Evolutionary conservation across 2,797 vertebrate genomes (phyloP), one percentile per base, ranked within the genome.

Genomic region (Emydoidea blandingii): DNA sequence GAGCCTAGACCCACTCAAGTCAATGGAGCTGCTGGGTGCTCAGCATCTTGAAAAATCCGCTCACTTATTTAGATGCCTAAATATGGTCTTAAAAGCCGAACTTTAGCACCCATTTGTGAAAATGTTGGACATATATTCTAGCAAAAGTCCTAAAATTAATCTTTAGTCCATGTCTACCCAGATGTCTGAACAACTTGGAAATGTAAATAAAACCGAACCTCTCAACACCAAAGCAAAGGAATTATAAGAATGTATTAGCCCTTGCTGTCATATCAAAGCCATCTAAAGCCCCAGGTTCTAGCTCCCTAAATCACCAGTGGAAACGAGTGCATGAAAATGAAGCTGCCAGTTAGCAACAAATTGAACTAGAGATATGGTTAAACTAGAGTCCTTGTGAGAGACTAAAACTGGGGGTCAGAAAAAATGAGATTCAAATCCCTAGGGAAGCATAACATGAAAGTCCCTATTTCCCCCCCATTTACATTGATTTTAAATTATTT

Each of bases 61-160:
- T 53, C 78, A 25, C 87, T 86, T 93, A 94, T 94, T 97, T 97
- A 95, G 96, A 94, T 95, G 82, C 84, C 84, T 94, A 94, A 94
- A 93, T 74, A 94, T 83, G 91, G 87, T 84, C 85, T 47, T 72
- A 87, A 92, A 93, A 62, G n/a, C n/a, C 65, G 6, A 37, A 21
- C 8, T 68, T 68, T 37, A 34, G n/a, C 19, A 68, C 88, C 91
- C 81, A 88, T 92, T 80, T 96, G 91, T 80, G 84, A 91, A 93
- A 94, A 95, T 50, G 92, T 96, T 95, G 96, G 97, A 97, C 96
- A 92, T 97, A 94, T 94, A 92, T 91, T 0, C 3, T 65, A 92
- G 90, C 87, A 81, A 90, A 68, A 18, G 62, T 68, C 34, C 62
- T 37, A n/a, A 34, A 7, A 18, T 10, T 96, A 94, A 96, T 96